Evolutionary conservation across 2,797 vertebrate genomes (phyloP), one percentile per base, ranked within the genome.

Genomic region (Pseudopleuronectes americanus): DNA sequence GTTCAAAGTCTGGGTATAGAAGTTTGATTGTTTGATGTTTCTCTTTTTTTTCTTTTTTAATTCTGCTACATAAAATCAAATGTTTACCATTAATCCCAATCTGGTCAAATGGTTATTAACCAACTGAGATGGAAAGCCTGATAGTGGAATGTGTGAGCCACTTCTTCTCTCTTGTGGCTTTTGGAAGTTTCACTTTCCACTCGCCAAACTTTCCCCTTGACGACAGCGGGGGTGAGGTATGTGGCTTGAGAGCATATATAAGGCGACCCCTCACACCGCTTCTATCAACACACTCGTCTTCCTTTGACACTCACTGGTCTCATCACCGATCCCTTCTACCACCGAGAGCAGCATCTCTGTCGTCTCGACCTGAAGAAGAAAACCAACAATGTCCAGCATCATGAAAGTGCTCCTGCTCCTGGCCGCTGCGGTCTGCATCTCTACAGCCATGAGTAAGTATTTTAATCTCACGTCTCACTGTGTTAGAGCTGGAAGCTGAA

Each of bases 381-480:
- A 86, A 36, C 19, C 81, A 80, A 82, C 66, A 41, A 92, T 91
- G 90, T 81, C 60, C 6, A 6, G 63, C 80, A 66, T 78, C 62
- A 61, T 83, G 28, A 90, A 85, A 83, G 57, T 67, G 2, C 75
- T 91, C 41, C 77, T 93, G 52, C 76, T 92, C 74, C 72, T 94
- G 68, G 84, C 81, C 1, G 73, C 65, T 6, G 0, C 83, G 21
- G 56, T 74, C 59, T 86, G 77, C 68, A 4, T 91, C 64, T 64
- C 86, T 7, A 6, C 61, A n/a, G 85, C 90, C 4, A 87, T 88
- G 3, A 1, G 91, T 94, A 76, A 90, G 91, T 86, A 26, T 31
- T 59, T 19, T 2, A 14, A 21, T 8, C 47, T 48, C 14, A 3
- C 7, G 0, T 45, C 14, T 8, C 4, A 28, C 17, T 1, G 51